Evolutionary conservation across 2,113 vertebrate genomes (phyloP), one percentile per base, ranked within the genome.

Genomic region (Dipodomys stephensi): DNA sequence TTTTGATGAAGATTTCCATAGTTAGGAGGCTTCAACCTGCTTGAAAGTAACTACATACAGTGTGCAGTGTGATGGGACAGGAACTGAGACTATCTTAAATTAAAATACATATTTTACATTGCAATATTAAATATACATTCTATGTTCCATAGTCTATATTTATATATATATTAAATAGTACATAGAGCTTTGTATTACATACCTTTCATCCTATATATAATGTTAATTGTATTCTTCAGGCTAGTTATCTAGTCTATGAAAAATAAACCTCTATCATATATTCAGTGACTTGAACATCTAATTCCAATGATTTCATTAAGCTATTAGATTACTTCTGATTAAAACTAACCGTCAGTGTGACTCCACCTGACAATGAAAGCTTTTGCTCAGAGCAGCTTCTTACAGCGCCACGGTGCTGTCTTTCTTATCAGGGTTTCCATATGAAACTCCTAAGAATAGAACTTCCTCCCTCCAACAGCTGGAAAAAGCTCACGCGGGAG

Each of bases 301-400:
- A 97, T 81, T 82, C 32, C 96, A 97, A 95, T 95, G 65, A 97
- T 97, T 98, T 97, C 86, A 96, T 98, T 97, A 97, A 96, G 92
- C 96, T 98, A 97, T 97, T 97, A 97, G 97, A 98, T 98, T 95
- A 65, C 80, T 76, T 92, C 91, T 97, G 98, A 98, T 98, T 98
- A 98, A 96, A 98, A 97, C 95, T 96, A 97, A 97, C 96, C 97
- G 97, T 93, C 88, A 88, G 95, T 90, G 86, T 90, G 94, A 93
- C n/a, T 83, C 80, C 53, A 49, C 85, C 91, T 96, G 96, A 96
- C 96, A 98, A 97, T 94, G 83, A 92, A 53, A 76, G 68, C 91
- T 96, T 97, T 97, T 97, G 94, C 94, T 95, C 68, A 23, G 88
- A 96, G 96, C 68, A 96, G 85, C 96, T 93, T 94, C 91, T 98